Evolutionary conservation across 2,113 vertebrate genomes (phyloP).

Genomic region (Lampris incognitus): DNA sequence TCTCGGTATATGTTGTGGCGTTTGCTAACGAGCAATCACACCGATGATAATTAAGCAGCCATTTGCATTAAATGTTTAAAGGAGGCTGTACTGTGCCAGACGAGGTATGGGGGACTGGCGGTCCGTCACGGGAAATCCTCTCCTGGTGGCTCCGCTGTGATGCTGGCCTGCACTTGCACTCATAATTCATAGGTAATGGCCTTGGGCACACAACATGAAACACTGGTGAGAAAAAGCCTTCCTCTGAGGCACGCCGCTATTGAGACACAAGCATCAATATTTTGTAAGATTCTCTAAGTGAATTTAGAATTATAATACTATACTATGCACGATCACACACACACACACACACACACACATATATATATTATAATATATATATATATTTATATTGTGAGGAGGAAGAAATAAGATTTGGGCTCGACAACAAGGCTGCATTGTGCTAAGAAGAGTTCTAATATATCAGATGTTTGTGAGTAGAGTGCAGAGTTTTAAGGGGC

Average conservation of each 20-base stretch:
- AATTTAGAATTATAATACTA: slow-evolving; percentile 25
- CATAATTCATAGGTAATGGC: slow-evolving; percentile 41
- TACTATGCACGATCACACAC: slow-evolving; percentile 21
- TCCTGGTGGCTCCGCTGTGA: slow-evolving; percentile 1
- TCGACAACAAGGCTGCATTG: not conserved
- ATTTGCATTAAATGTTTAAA: slow-evolving; percentile 65
- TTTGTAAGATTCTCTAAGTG: slow-evolving; percentile 18
- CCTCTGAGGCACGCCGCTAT: slow-evolving; percentile 11
- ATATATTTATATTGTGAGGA: slow-evolving; percentile 18
- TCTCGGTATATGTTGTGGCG: slow-evolving; percentile 19
- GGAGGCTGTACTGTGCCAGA: not conserved
- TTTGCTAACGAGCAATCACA: slow-evolving; percentile 67
- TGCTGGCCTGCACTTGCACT: slow-evolving; percentile 11
- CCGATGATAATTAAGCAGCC: slow-evolving; percentile 72
- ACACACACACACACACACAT: slow-evolving; percentile 19
- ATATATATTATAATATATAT: no score
- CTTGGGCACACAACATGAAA: not conserved
- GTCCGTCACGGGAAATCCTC: slow-evolving; percentile 26
- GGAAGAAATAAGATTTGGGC: not conserved
- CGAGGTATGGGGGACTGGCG: not conserved
- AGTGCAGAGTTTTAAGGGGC: slow-evolving; percentile 1
- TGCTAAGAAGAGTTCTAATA: no score
- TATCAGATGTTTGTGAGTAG: slow-evolving; percentile 9
- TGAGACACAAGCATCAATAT: slow-evolving; percentile 24
- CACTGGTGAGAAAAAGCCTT: slow-evolving; percentile 6